phyloP scores from a whole-genome alignment of 2,888 invertebrate species.

The Sinelater perroti region DNA sequence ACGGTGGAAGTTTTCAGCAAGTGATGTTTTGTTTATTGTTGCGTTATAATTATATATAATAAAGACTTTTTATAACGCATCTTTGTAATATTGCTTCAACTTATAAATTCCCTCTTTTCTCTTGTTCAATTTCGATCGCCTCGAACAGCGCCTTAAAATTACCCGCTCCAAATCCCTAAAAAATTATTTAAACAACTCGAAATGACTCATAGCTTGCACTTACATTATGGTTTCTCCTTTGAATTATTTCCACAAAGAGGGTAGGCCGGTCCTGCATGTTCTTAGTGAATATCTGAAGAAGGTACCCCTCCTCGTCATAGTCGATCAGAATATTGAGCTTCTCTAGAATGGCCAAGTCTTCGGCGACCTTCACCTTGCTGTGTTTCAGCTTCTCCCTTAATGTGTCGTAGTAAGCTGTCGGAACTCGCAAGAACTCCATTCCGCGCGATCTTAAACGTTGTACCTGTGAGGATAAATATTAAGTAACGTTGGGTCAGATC shows the following conservation, averaged over 20 bases:
- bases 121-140: constrained; percentile 96
- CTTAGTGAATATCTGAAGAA: constrained; percentile 96
- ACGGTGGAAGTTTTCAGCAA: too few relatives aligned
- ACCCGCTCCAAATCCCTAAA: constrained; percentile 98
- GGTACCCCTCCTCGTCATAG: constrained; percentile 96
- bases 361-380: constrained; percentile 83
- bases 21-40: too few relatives aligned
- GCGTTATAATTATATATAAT: too few relatives aligned
- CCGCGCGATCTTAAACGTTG: constrained; percentile 82
- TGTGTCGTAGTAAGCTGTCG: constrained; percentile 88
- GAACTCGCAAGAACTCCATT: constrained; percentile 88
- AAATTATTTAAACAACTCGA: too few relatives aligned
- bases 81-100: too few relatives aligned
- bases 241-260: constrained; percentile 95
- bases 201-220: too few relatives aligned
- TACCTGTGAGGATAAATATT: constrained; percentile 67
- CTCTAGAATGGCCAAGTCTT: constrained; percentile 82
- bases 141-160: constrained; percentile 99
- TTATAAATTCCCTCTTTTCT: constrained; percentile 90
- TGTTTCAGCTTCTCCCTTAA: constrained; percentile 77
- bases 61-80: too few relatives aligned
- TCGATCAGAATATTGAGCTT: constrained; percentile 94
- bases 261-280: constrained; percentile 98
- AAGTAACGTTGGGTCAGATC: too few relatives aligned
- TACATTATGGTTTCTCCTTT: constrained; percentile 92